These are phyloP conservation scores for Grammomys dolichurus DNA, from an alignment of 2,113 vertebrate genomes.

Conservation along the genomic window DNA sequence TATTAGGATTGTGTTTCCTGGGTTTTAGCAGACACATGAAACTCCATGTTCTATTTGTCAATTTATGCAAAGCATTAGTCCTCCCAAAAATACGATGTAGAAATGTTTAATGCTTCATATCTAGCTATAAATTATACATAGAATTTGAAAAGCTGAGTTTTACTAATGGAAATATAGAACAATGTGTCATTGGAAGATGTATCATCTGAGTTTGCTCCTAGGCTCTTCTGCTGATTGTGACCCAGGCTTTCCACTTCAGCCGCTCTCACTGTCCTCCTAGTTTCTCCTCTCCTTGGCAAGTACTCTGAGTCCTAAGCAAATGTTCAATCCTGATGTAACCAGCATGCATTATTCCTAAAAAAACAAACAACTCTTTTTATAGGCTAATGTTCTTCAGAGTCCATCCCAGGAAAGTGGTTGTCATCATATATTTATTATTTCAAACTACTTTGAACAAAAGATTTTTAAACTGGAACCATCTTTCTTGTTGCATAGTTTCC, in stretches of 20 bases:
- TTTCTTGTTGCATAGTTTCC: conserved; percentile 62
- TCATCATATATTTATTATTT: not conserved
- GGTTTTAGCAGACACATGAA: conserved; percentile 42
- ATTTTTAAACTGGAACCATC: conserved; percentile 52
- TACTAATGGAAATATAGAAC: conserved; percentile 41
- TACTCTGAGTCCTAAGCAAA: conserved; percentile 61
- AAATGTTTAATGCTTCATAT: not conserved
- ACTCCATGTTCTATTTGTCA: conserved; percentile 42
- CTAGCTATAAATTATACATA: not conserved
- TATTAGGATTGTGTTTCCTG: not conserved
- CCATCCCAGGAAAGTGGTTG: not conserved
- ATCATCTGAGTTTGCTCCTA: not conserved
- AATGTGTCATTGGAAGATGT: not conserved
- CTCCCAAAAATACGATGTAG: conserved; percentile 10
- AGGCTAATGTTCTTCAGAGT: not conserved
- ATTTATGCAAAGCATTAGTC: not conserved
- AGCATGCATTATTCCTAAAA: not conserved
- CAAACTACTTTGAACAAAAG: not conserved
- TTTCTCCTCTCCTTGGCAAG: not conserved
- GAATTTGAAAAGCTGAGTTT: conserved; percentile 12
- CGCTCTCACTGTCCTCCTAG: not conserved
- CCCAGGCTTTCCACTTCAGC: conserved; percentile 45
- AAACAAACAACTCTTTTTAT: not conserved
- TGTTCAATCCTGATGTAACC: not conserved
- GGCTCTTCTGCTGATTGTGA: not conserved